Conservation (phyloP, 2,888 invertebrate genomes). For the Orthonevra nobilis region DNA sequence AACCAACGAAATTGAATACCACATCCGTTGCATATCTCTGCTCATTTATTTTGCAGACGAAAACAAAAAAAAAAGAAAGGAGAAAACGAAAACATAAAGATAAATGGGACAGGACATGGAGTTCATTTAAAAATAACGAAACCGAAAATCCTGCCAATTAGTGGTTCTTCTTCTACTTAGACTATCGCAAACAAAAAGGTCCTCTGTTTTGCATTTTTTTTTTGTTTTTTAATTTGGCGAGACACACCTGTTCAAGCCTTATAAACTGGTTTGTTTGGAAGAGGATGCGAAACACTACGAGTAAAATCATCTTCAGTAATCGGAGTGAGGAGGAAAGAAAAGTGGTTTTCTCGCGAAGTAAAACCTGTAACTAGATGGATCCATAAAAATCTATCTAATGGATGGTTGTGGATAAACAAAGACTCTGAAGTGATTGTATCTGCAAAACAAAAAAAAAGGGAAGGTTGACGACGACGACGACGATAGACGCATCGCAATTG, state of each 20-base stretch:
- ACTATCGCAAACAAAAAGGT: conserved; percentile 1
- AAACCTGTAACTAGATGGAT: conserved; percentile 44
- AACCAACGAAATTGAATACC: conserved; percentile 51
- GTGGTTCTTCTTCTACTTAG: conserved; percentile 6
- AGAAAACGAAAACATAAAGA: conserved; percentile 1
- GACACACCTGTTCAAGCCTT: conserved; percentile 43
- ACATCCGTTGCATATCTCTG: conserved; percentile 53
- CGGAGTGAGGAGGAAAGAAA: neutral
- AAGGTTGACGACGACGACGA: conserved; percentile 13
- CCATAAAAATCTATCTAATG: conserved; percentile 17
- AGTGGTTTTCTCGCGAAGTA: conserved; percentile 27
- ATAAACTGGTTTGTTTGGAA: conserved; percentile 28
- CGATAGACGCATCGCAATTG: conserved; percentile 29
- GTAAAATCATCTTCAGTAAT: neutral
- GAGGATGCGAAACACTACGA: conserved; percentile 23
- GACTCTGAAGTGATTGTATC: conserved; percentile 35
- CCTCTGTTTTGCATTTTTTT: no score
- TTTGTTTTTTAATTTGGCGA: no score
- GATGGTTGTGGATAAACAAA: conserved; percentile 47
- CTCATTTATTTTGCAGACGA: conserved; percentile 45
- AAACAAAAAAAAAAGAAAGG: neutral
- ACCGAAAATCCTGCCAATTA: conserved; percentile 61
- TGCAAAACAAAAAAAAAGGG: conserved; percentile 49
- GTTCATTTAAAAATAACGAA: conserved; percentile 46
- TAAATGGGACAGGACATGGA: conserved; percentile 26